Evolutionary conservation across 2,888 invertebrate genomes (phyloP).

Genomic region (Euclidia mi): DNA sequence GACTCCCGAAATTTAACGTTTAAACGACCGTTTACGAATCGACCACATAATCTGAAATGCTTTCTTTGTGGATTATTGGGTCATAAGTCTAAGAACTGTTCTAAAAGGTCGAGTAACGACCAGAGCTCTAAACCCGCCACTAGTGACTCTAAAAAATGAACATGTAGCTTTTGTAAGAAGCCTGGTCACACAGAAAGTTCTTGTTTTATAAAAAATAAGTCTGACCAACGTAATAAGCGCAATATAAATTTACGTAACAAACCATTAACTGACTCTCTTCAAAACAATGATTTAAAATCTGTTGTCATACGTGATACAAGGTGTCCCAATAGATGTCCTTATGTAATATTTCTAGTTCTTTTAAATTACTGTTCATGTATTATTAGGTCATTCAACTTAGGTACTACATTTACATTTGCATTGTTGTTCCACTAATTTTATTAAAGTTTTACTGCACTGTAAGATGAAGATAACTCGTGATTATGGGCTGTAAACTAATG

Average conservation of each 20-base stretch:
- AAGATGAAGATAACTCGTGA: too few relatives aligned
- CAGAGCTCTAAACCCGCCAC: background rate
- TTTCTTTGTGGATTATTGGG: background rate
- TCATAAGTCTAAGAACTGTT: background rate
- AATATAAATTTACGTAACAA: background rate
- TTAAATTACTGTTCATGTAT: too few relatives aligned
- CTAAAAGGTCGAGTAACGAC: too few relatives aligned
- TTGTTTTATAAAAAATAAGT: conserved; percentile 1
- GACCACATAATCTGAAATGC: too few relatives aligned
- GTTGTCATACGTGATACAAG: conserved; percentile 17
- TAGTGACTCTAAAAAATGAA: background rate
- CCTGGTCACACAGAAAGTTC: background rate
- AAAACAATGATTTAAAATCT: background rate
- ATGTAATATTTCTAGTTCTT: too few relatives aligned
- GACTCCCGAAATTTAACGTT: too few relatives aligned
- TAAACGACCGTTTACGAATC: too few relatives aligned
- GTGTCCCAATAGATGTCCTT: conserved; percentile 15
- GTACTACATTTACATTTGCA: too few relatives aligned
- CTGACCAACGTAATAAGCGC: background rate
- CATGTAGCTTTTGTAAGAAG: conserved; percentile 10
- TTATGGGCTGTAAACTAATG: too few relatives aligned
- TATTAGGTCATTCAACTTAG: too few relatives aligned
- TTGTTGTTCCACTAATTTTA: too few relatives aligned
- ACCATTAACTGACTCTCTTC: background rate
- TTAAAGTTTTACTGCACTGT: too few relatives aligned